Evolutionary conservation across 2,113 vertebrate genomes (phyloP), one percentile per base, ranked within the genome.

Genomic region (Tylochromis polylepis): DNA sequence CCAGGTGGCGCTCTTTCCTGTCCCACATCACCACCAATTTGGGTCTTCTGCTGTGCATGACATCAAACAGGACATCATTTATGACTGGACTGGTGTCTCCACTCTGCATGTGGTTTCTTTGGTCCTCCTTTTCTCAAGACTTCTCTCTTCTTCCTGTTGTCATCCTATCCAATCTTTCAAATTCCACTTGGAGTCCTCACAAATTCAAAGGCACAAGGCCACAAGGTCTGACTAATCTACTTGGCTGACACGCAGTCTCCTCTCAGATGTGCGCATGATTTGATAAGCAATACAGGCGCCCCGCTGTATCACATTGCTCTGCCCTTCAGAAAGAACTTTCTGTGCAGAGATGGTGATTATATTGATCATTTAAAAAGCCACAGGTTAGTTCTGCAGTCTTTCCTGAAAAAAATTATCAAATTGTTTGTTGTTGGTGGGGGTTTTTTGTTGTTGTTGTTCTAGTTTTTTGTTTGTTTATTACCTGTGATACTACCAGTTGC

Each of bases 61-160:
- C 81, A 6, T 84, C 83, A 11, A 84, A 67, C 86, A 49, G 43
- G 51, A 80, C 80, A 6, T 79, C 46, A 24, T 88, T 67, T 83
- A 2, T 85, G 80, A 72, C 2, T 49, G 70, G 83, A 67, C 46
- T 67, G 77, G 41, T 79, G 72, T 87, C 70, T 89, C 78, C 79
- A 5, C 88, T 78, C 65, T 85, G 90, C 93, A 92, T 93, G 89
- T 78, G 85, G 53, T 89, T 75, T 62, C 77, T 81, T 65, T 89
- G 43, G 11, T 86, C 72, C 59, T 91, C 38, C 49, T 86, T 87
- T 56, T 83, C 70, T 88, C 75, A 79, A 86, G 81, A 78, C 85
- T 57, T 67, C 67, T 83, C 29, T 82, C 43, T 86, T 79, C 80
- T 65, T 82, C 77, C 83, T 82, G 67, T 62, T 84, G 22, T 86